Percentiles rank a stretch among this genome's conserved stretches.
phyloP scores from a whole-genome alignment of 2,888 invertebrate genomes.

The Dione vanillae region DNA sequence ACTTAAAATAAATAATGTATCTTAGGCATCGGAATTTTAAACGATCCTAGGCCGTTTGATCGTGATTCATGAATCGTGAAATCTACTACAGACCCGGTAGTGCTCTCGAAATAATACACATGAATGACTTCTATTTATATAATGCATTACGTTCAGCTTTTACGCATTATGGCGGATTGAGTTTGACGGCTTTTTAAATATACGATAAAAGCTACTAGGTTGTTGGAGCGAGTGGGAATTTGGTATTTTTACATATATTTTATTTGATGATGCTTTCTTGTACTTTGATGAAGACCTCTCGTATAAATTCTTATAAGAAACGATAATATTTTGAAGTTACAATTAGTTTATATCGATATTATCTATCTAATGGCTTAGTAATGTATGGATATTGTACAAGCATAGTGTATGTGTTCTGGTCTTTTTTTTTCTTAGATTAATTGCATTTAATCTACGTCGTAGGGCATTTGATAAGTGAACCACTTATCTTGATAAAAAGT shows the following conservation, averaged over 20 bases:
- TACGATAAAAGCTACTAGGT: not conserved
- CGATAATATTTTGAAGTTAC: no score
- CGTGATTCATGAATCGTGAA: conserved; percentile 36
- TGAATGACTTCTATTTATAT: conserved; percentile 40
- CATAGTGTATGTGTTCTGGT: no score
- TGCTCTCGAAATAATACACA: conserved; percentile 33
- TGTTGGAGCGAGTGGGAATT: not conserved
- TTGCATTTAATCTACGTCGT: no score
- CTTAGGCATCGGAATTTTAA: conserved; percentile 5
- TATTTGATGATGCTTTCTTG: no score
- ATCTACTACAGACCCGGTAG: conserved; percentile 36
- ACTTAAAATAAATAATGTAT: not conserved
- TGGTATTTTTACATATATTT: not conserved
- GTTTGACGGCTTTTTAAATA: conserved; percentile 6
- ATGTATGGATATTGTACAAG: no score
- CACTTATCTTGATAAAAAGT: no score
- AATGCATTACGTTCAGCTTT: conserved; percentile 21
- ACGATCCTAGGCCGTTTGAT: conserved; percentile 12
- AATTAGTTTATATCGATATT: no score
- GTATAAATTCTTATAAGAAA: no score
- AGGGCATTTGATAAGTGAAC: no score
- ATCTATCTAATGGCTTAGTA: no score
- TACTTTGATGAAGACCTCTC: no score
- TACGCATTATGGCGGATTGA: not conserved
- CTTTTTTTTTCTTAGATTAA: no score